Base-by-base conservation (phyloP, 2,888 invertebrate species). In the Cartodere bifasciata region DNA sequence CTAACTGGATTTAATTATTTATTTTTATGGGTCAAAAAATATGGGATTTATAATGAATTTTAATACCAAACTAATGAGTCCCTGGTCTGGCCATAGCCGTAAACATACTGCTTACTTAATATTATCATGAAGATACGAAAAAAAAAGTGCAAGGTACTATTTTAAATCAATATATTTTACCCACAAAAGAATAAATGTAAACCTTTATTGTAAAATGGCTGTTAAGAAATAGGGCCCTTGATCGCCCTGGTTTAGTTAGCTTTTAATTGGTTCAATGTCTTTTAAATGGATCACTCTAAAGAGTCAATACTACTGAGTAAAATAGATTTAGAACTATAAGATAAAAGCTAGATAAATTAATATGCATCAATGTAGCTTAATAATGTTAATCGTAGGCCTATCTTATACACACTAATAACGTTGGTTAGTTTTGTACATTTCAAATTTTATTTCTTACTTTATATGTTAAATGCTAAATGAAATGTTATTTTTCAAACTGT, bases 231-330 rank as follows among this genome's bases (percentile, higher is more conserved):
- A 36, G 38, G 42, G 40, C 37, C 17, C 32, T 37, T 38, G n/a
- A n/a, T n/a, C n/a, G 42, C 38, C 45, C 44, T 40, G 40, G 33
- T 41, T 45, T 39, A 40, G 40, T 45, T 42, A 35, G 43, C 43
- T 38, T 37, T 41, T 37, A 34, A 46, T 46, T 50, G 44, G 45
- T 50, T 52, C 46, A 41, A 45, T 47, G 50, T 45, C 37, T 28
- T 29, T 34, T 28, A 30, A 20, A 23, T 4, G 44, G 46, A 45
- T 52, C 52, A 51, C 56, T 57, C 56, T 56, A 48, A 55, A 52
- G 50, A 58, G 58, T 57, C 58, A 57, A 57, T 58, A 57, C 55
- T 56, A 56, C 53, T 50, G 53, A 56, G 50, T 47, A 45, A 38
- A 41, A 25, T 36, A 41, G 40, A 32, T 34, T 23, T 35, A 49